These are phyloP conservation scores for Xyrauchen texanus DNA, from an alignment of 2,113 vertebrate species.

Conservation along the genomic window DNA sequence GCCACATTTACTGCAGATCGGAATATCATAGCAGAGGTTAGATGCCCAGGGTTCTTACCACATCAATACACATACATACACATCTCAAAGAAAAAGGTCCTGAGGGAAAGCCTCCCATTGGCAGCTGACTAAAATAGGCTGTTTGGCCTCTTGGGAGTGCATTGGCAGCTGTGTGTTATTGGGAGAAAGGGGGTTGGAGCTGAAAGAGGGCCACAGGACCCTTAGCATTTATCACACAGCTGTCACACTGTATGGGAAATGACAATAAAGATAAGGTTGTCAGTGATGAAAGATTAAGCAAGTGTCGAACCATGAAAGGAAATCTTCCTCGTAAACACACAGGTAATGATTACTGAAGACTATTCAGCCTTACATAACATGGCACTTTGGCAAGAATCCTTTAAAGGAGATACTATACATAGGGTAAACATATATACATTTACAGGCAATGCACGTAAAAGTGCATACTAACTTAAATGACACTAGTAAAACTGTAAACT, in stretches of 20 bases:
- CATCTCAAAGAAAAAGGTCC: constrained; percentile 35
- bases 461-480: no score
- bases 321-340: neutral
- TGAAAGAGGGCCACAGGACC: neutral
- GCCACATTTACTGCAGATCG: constrained; percentile 78
- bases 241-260: constrained; percentile 19
- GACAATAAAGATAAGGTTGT: neutral
- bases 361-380: neutral
- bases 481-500: no score
- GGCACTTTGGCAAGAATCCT: constrained; percentile 1
- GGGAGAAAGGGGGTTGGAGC: neutral
- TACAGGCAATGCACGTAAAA: neutral
- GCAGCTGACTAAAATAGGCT: constrained; percentile 11
- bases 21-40: constrained; percentile 15
- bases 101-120: constrained; percentile 2
- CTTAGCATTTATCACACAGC: constrained; percentile 15
- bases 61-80: constrained; percentile 33
- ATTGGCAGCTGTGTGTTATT: neutral
- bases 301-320: constrained; percentile 15
- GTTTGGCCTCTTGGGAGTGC: neutral
- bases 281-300: neutral
- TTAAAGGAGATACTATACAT: neutral
- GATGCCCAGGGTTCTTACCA: constrained; percentile 9
- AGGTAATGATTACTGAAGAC: constrained; percentile 3
- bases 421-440: neutral